These are phyloP conservation scores for Euplexia lucipara DNA, from an alignment of 2,888 invertebrate species.

Conservation along the genomic window DNA sequence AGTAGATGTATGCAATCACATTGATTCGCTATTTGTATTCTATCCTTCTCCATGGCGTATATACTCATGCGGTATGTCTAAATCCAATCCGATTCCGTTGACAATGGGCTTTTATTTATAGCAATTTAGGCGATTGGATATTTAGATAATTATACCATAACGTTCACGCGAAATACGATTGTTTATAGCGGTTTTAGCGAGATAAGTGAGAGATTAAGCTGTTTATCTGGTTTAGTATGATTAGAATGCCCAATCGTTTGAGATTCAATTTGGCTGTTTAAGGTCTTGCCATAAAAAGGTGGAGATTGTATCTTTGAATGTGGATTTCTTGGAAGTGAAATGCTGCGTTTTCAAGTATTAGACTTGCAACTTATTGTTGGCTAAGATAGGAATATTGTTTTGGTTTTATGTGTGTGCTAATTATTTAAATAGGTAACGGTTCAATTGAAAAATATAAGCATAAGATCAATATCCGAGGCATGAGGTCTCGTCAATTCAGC, in stretches of 20 bases:
- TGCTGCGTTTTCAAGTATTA: conserved; percentile 11
- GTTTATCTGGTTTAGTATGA: conserved; percentile 62
- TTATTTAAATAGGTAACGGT: too few relatives aligned
- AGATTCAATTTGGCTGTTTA: conserved; percentile 60
- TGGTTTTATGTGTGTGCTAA: too few relatives aligned
- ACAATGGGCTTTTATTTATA: conserved; percentile 73
- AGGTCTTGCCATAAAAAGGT: conserved; percentile 46
- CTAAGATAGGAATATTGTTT: neutral
- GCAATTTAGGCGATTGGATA: conserved; percentile 70
- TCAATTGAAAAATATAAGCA: too few relatives aligned
- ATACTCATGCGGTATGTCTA: conserved; percentile 58
- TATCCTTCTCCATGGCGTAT: conserved; percentile 50
- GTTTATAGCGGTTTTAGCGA: conserved; percentile 66
- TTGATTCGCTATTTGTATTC: conserved; percentile 70
- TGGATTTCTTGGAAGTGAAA: conserved; percentile 28
- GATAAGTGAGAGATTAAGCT: conserved; percentile 65
- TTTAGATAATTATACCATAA: conserved; percentile 69
- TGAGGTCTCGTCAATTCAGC: too few relatives aligned
- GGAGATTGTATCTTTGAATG: conserved; percentile 45
- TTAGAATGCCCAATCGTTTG: conserved; percentile 57
- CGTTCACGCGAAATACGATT: conserved; percentile 66
- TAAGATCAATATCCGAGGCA: too few relatives aligned
- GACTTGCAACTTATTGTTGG: neutral
- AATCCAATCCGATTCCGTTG: conserved; percentile 64
- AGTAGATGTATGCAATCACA: conserved; percentile 71